Evolutionary conservation across 2,888 invertebrate species (phyloP).

Genomic region (Cyclophora albipunctata): DNA sequence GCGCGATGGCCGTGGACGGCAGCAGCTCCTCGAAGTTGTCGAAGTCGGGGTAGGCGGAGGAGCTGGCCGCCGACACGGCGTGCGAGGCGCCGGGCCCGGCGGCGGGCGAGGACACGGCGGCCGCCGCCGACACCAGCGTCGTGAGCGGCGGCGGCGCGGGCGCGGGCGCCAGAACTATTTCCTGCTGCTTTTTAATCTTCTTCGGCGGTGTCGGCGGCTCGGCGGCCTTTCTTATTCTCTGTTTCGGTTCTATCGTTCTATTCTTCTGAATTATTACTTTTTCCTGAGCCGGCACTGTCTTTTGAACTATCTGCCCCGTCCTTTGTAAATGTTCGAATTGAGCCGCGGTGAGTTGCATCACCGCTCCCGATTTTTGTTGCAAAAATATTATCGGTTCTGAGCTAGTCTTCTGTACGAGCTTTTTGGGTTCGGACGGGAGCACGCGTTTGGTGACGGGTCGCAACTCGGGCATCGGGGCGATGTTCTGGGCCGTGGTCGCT

Average conservation of each 20-base stretch:
- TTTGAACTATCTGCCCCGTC: slow-evolving; percentile 65
- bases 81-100: slow-evolving; percentile 24
- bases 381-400: slow-evolving; percentile 60
- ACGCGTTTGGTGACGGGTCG: slow-evolving; percentile 51
- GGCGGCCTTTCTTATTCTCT: slow-evolving; percentile 43
- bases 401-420: slow-evolving; percentile 50
- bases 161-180: slow-evolving; percentile 45
- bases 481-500: slow-evolving; percentile 58
- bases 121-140: slow-evolving; percentile 27
- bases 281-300: slow-evolving; percentile 41
- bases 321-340: slow-evolving; percentile 68
- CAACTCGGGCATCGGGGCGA: slow-evolving; percentile 65
- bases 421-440: slow-evolving; percentile 51
- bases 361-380: slow-evolving; percentile 66
- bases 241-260: slow-evolving; percentile 40
- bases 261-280: slow-evolving; percentile 52
- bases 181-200: slow-evolving; percentile 44
- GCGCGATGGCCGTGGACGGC: slow-evolving; percentile 63
- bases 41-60: slow-evolving; percentile 41
- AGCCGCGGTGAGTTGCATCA: slow-evolving; percentile 66
- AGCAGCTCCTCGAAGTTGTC: slow-evolving; percentile 66
- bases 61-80: slow-evolving; percentile 31
- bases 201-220: slow-evolving; percentile 45
- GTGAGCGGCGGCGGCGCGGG: slow-evolving; percentile 15
- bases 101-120: slow-evolving; percentile 27